Conservation (phyloP, 2,888 invertebrate genomes). For the Choreutis nemorana region DNA sequence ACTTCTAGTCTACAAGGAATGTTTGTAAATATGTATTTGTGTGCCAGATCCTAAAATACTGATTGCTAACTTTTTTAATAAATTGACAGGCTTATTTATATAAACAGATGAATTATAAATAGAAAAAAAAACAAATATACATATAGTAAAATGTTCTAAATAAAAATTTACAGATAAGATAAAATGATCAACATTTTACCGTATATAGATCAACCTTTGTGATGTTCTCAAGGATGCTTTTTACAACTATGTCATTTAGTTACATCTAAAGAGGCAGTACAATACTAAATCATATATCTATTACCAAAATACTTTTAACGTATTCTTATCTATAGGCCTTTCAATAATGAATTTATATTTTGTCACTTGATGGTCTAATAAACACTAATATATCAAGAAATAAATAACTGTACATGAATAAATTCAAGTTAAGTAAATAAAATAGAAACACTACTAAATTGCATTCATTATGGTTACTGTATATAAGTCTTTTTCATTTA, state of each 20-base stretch:
- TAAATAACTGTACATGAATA: no score
- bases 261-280: not conserved
- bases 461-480: no score
- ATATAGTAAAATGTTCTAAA: conserved; percentile 25
- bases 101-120: conserved; percentile 4
- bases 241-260: no score
- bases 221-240: not conserved
- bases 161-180: conserved; percentile 18
- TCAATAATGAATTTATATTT: no score
- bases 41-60: conserved; percentile 19
- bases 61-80: conserved; percentile 22
- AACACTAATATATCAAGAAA: no score
- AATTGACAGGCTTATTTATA: conserved; percentile 8
- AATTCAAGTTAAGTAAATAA: no score
- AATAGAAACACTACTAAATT: no score
- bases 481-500: no score
- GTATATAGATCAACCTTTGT: not conserved
- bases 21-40: conserved; percentile 2
- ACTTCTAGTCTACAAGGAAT: no score
- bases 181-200: conserved; percentile 29
- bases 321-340: no score
- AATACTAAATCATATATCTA: not conserved
- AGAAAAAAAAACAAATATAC: conserved; percentile 11
- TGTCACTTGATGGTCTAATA: no score
- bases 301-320: not conserved